Conservation (phyloP, 1,140 invertebrate species). For the Cotesia typhae region DNA sequence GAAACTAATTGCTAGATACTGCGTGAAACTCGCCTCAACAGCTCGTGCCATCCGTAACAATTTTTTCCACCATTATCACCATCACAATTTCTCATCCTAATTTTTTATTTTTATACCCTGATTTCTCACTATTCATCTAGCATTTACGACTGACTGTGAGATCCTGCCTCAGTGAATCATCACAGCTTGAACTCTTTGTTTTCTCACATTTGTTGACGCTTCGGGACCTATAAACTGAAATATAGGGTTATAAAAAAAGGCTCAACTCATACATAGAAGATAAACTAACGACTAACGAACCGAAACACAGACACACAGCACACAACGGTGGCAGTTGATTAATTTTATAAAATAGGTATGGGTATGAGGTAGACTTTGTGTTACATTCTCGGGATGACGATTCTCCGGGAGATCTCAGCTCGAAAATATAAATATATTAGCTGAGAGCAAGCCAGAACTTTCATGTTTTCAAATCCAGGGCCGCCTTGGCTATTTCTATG, state of each 20-base stretch:
- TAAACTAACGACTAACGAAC: conserved; percentile 32
- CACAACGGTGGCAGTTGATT: conserved; percentile 32
- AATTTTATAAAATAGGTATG: conserved; percentile 32
- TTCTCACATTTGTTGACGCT: conserved; percentile 14
- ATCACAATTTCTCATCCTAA: conserved; percentile 56
- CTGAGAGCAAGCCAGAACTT: conserved; percentile 3
- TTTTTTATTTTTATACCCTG: conserved; percentile 13
- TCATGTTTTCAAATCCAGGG: conserved; percentile 19
- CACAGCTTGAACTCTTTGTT: conserved; percentile 3
- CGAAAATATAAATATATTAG: neutral
- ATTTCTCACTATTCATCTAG: neutral
- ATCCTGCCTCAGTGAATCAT: too few relatives aligned
- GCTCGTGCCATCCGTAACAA: conserved; percentile 54
- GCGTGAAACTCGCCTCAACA: conserved; percentile 58
- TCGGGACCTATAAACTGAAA: conserved; percentile 1
- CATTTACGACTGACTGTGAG: neutral
- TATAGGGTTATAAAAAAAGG: neutral
- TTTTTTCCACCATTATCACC: too few relatives aligned
- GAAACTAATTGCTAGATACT: conserved; percentile 59
- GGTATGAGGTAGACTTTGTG: conserved; percentile 8
- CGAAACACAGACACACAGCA: neutral
- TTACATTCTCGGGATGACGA: conserved; percentile 39
- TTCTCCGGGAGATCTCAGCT: conserved; percentile 27
- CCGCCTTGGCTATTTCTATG: neutral
- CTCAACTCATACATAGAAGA: neutral